phyloP scores from a whole-genome alignment of 2,113 vertebrate species.

The Percopsis transmontana region DNA sequence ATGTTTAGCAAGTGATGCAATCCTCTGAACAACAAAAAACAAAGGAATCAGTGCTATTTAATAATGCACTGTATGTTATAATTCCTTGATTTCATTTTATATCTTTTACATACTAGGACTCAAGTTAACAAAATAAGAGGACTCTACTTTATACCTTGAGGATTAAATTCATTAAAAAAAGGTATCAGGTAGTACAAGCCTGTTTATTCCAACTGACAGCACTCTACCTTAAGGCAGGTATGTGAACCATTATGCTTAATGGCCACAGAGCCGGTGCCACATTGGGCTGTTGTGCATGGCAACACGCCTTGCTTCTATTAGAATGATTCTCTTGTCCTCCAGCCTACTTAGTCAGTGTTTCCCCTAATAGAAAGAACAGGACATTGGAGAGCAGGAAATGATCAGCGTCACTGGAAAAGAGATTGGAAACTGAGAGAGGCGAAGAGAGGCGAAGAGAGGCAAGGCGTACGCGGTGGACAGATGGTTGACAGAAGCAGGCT shows the following conservation, averaged over 20 bases:
- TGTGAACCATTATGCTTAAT: constrained; percentile 21
- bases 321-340: constrained; percentile 39
- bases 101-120: no score
- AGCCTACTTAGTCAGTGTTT: constrained; percentile 56
- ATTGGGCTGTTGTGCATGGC: constrained; percentile 32
- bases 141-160: no score
- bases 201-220: neutral
- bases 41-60: no score
- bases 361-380: constrained; percentile 26
- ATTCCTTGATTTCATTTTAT: no score
- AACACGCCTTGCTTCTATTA: constrained; percentile 26
- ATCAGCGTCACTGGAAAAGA: constrained; percentile 40
- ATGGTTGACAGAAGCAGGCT: constrained; percentile 6
- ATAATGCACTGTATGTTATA: no score
- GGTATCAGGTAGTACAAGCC: no score
- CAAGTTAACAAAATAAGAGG: no score
- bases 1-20: neutral
- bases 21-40: no score
- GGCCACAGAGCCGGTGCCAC: constrained; percentile 31
- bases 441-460: constrained; percentile 13
- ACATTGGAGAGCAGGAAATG: constrained; percentile 24
- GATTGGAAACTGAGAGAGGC: constrained; percentile 26
- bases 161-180: no score
- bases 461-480: no score
- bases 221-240: constrained; percentile 16